Conservation (phyloP, 1,140 invertebrate species). For the Hypothenemus hampei region DNA sequence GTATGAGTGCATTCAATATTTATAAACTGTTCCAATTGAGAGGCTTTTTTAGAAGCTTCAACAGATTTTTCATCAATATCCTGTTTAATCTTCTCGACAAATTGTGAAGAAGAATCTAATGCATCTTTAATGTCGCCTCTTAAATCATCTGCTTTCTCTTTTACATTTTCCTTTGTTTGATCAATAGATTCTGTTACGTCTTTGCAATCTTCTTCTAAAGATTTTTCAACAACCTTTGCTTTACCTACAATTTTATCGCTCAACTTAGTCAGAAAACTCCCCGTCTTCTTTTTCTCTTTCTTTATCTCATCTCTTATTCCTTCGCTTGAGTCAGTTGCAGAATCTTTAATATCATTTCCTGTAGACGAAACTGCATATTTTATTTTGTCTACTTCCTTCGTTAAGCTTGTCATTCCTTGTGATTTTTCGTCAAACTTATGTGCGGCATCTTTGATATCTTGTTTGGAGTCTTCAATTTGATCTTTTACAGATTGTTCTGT, state of each 20-base stretch:
- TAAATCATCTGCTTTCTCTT: background rate
- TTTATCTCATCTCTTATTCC: background rate
- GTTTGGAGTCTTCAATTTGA: too few relatives aligned
- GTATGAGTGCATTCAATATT: too few relatives aligned
- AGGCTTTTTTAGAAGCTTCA: background rate
- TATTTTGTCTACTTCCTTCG: too few relatives aligned
- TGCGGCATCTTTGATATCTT: too few relatives aligned
- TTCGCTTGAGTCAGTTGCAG: too few relatives aligned
- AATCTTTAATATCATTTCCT: too few relatives aligned
- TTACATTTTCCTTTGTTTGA: background rate
- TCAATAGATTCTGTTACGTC: background rate
- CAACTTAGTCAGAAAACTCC: conserved; percentile 17
- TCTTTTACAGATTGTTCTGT: too few relatives aligned
- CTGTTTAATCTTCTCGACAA: background rate
- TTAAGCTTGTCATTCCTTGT: too few relatives aligned
- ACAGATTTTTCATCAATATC: background rate
- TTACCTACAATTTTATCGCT: conserved; percentile 9
- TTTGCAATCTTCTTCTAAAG: background rate
- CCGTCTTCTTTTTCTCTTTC: conserved; percentile 10
- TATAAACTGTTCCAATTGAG: background rate
- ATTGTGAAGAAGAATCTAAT: background rate
- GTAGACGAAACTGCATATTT: too few relatives aligned
- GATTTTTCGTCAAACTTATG: too few relatives aligned
- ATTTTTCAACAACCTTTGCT: background rate
- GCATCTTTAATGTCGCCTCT: background rate